Evolutionary conservation across 2,888 invertebrate species (phyloP).

Genomic region (Chalcis sispes): DNA sequence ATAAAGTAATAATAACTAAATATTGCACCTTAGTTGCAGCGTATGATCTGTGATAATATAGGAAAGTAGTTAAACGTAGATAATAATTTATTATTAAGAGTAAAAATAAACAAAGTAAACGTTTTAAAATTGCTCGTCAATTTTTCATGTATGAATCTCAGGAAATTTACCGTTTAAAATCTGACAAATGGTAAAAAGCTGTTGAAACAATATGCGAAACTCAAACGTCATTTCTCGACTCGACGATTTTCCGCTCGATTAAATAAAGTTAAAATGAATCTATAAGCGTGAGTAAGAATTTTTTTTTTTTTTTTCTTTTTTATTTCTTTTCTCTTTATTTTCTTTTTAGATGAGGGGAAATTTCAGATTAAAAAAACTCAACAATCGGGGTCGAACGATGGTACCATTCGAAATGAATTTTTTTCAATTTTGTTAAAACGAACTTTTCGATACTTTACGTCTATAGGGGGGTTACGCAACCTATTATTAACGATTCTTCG

Average conservation of each 20-base stretch:
- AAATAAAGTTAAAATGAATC: neutral
- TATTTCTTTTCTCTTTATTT: too few species aligned
- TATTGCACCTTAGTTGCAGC: constrained; percentile 34
- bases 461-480: constrained; percentile 64
- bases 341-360: too few species aligned
- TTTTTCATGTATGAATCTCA: constrained; percentile 11
- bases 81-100: constrained; percentile 40
- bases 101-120: constrained; percentile 8
- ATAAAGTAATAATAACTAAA: constrained; percentile 16
- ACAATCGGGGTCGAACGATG: constrained; percentile 37
- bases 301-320: too few species aligned
- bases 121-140: neutral
- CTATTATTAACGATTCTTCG: constrained; percentile 71
- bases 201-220: neutral
- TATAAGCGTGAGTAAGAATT: neutral
- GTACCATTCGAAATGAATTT: constrained; percentile 47
- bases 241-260: neutral
- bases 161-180: neutral
- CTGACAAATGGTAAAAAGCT: neutral
- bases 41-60: constrained; percentile 58
- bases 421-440: constrained; percentile 68
- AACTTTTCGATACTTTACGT: constrained; percentile 69
- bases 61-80: constrained; percentile 51
- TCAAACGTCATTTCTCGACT: constrained; percentile 26
- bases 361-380: neutral